phyloP scores from a whole-genome alignment of 2,888 invertebrate genomes.

The Anoncus sp. region DNA sequence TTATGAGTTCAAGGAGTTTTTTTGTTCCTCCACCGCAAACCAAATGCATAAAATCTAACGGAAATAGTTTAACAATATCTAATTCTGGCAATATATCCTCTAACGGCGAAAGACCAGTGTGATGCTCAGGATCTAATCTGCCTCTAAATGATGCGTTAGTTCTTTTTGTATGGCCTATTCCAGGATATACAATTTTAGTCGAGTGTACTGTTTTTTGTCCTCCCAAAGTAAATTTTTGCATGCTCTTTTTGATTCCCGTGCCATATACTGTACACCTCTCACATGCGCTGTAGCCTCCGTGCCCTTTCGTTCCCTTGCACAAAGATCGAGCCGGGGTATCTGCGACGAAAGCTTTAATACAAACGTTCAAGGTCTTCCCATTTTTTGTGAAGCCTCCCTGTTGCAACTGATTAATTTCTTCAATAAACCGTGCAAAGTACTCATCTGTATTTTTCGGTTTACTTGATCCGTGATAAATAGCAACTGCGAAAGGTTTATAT shows the following conservation, averaged over 20 bases:
- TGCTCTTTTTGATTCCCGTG: neutral
- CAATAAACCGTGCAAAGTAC: constrained; percentile 54
- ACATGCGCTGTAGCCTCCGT: constrained; percentile 61
- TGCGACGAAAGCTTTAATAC: constrained; percentile 60
- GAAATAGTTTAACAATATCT: neutral
- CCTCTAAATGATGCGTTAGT: constrained; percentile 40
- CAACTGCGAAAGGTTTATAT: constrained; percentile 64
- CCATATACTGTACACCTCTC: constrained; percentile 61
- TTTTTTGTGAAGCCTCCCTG: constrained; percentile 46
- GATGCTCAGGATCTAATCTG: neutral
- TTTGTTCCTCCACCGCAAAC: neutral
- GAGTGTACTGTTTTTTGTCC: constrained; percentile 4
- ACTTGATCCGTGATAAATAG: constrained; percentile 52
- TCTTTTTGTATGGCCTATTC: constrained; percentile 25
- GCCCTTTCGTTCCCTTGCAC: constrained; percentile 60
- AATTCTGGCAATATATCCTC: constrained; percentile 3
- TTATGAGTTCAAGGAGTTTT: neutral
- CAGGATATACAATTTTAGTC: constrained; percentile 31
- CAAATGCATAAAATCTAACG: neutral
- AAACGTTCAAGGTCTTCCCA: constrained; percentile 39
- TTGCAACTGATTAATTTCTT: constrained; percentile 56
- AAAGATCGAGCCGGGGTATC: constrained; percentile 62
- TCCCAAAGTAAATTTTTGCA: neutral
- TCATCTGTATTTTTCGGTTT: constrained; percentile 56
- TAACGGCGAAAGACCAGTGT: neutral